Evolutionary conservation across 2,888 invertebrate species (phyloP).

Genomic region (Pheosia tremula): DNA sequence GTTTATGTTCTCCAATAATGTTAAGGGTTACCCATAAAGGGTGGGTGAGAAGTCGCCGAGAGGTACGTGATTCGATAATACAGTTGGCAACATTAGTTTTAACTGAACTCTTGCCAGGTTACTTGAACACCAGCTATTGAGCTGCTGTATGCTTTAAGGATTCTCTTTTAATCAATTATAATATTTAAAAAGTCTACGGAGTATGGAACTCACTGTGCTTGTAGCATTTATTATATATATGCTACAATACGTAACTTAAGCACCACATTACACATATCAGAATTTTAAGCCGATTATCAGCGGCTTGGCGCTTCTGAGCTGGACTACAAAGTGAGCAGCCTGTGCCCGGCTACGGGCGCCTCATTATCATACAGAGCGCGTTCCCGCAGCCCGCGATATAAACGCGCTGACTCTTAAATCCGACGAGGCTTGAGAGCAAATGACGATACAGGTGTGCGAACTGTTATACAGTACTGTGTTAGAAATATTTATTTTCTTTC

Average conservation of each 20-base stretch:
- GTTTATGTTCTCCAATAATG: conserved; percentile 14
- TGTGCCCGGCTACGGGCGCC: conserved; percentile 10
- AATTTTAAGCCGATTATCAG: neutral
- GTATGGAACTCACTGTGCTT: too few species aligned
- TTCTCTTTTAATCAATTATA: too few species aligned
- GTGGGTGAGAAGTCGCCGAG: conserved; percentile 9
- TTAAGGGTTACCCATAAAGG: conserved; percentile 4
- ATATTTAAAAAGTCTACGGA: too few species aligned
- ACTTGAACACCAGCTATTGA: neutral
- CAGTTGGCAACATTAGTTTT: conserved; percentile 2
- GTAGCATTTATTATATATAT: too few species aligned
- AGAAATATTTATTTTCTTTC: conserved; percentile 2
- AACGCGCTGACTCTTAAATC: conserved; percentile 25
- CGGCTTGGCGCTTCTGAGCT: neutral
- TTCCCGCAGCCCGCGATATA: conserved; percentile 21
- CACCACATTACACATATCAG: neutral
- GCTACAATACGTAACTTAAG: too few species aligned
- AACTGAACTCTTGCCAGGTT: neutral
- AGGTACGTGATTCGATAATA: conserved; percentile 8
- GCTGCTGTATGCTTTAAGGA: neutral
- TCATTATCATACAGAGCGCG: conserved; percentile 37
- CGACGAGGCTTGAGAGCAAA: conserved; percentile 10
- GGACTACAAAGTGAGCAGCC: conserved; percentile 8
- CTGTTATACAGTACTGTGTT: conserved; percentile 11
- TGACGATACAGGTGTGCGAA: conserved; percentile 10